Base-by-base conservation (phyloP, 2,113 vertebrate genomes). In the Lucifuga dentata region DNA sequence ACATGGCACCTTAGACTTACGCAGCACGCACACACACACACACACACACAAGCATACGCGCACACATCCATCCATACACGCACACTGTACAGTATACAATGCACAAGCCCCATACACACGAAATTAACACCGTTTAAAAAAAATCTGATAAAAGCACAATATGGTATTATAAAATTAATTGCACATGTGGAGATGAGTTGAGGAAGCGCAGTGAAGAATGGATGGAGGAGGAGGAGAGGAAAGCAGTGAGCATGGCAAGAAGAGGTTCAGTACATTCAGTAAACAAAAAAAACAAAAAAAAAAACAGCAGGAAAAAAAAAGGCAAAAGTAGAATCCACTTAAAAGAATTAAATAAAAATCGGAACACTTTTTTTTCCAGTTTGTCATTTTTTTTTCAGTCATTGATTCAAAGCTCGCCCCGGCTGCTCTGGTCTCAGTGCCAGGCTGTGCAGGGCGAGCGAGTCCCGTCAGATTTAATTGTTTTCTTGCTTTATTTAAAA, bases 101-200 rank as follows among this genome's bases (percentile, higher is more conserved):
- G 80, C 83, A 89, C 81, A 75, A 86, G 73, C 73, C 75, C 80
- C 83, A 79, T 16, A 68, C 86, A 38, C 53, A 68, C 76, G 48
- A 76, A 87, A 78, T 61, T 92, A 93, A 94, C 87, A 93, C 88
- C 67, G 76, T 91, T 81, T 70, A 83, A 82, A 83, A 82, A 76
- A 75, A 60, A 88, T 58, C 63, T 11, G 24, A 76, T 85, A 85
- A 91, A 90, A 90, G 89, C 86, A 96, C 92, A 93, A 91, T 66
- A 85, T 94, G 95, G 94, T 93, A 92, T 93, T 92, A 91, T 91
- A 91, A 90, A 93, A 83, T 72, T 73, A 92, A 92, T 80, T 86
- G 92, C 95, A 94, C 91, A 69, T 92, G 91, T 88, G 89, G 85
- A 84, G 80, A 84, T 48, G 15, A 82, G 50, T 67, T 86, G 46